These are phyloP conservation scores for Psylliodes chrysocephalus DNA, from an alignment of 2,888 invertebrate genomes.

Conservation along the genomic window DNA sequence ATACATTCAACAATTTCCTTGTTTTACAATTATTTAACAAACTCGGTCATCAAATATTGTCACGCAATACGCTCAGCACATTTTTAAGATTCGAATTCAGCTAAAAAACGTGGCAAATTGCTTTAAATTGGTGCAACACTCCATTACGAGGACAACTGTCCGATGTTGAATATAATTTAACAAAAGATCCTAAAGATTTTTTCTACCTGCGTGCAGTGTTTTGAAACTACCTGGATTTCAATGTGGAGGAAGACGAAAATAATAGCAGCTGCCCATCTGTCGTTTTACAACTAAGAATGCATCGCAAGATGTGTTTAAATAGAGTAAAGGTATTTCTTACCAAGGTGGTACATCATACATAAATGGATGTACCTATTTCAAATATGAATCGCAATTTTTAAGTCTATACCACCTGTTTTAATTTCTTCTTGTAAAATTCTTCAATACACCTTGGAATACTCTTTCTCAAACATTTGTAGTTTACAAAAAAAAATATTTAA, in stretches of 20 bases:
- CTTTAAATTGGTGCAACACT: conserved; percentile 12
- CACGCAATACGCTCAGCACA: not conserved
- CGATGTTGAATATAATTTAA: conserved; percentile 17
- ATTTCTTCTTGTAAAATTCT: no score
- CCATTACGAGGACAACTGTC: conserved; percentile 18
- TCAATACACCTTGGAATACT: no score
- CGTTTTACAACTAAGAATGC: conserved; percentile 24
- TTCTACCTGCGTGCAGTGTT: conserved; percentile 21
- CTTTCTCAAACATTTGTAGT: no score
- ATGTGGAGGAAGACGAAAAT: conserved; percentile 29
- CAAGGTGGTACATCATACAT: not conserved
- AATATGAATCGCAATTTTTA: no score
- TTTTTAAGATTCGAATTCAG: not conserved
- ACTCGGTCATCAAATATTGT: not conserved
- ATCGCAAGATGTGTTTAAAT: conserved; percentile 38
- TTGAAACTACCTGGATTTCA: conserved; percentile 26
- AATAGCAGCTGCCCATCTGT: conserved; percentile 26
- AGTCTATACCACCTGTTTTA: no score
- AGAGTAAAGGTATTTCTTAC: conserved; percentile 1
- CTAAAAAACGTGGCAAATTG: conserved; percentile 14
- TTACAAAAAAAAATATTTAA: no score
- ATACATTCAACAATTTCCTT: no score
- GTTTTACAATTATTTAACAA: no score
- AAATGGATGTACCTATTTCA: no score
- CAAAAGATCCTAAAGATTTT: conserved; percentile 24